Conservation (phyloP, 2,797 vertebrate genomes). For the Tokudaia muenninki region DNA sequence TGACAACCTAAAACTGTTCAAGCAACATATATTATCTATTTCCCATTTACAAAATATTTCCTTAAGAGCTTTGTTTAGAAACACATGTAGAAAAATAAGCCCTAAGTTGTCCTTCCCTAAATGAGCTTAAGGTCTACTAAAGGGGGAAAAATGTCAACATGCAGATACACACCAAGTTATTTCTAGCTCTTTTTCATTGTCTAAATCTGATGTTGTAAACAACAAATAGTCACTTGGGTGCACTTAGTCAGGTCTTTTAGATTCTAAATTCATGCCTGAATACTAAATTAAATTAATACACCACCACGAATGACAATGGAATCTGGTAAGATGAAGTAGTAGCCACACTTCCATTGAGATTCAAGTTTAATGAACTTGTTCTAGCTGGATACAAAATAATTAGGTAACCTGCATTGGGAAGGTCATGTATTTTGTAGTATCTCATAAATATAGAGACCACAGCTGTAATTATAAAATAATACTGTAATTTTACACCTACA, state of each 20-base stretch:
- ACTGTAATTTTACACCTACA: slow-evolving; percentile 70
- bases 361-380: slow-evolving; percentile 72
- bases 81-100: not conserved
- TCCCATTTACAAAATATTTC: not conserved
- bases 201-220: not conserved
- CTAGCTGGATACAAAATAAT: slow-evolving; percentile 75
- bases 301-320: slow-evolving; percentile 46
- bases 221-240: not conserved
- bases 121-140: slow-evolving; percentile 1
- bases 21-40: not conserved
- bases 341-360: slow-evolving; percentile 45
- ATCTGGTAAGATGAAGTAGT: slow-evolving; percentile 54
- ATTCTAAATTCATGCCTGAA: slow-evolving; percentile 52
- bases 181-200: slow-evolving; percentile 29
- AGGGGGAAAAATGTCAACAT: not conserved
- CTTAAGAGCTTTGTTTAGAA: slow-evolving; percentile 38
- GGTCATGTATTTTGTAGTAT: slow-evolving; percentile 70
- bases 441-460: slow-evolving; percentile 62
- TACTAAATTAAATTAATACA: slow-evolving; percentile 64
- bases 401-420: slow-evolving; percentile 69
- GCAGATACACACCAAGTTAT: not conserved
- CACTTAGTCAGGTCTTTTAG: slow-evolving; percentile 39
- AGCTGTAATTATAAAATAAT: slow-evolving; percentile 76
- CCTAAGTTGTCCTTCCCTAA: not conserved
- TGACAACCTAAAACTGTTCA: slow-evolving; percentile 2